Conservation (phyloP, 2,888 invertebrate genomes). For the Anorthoa munda region DNA sequence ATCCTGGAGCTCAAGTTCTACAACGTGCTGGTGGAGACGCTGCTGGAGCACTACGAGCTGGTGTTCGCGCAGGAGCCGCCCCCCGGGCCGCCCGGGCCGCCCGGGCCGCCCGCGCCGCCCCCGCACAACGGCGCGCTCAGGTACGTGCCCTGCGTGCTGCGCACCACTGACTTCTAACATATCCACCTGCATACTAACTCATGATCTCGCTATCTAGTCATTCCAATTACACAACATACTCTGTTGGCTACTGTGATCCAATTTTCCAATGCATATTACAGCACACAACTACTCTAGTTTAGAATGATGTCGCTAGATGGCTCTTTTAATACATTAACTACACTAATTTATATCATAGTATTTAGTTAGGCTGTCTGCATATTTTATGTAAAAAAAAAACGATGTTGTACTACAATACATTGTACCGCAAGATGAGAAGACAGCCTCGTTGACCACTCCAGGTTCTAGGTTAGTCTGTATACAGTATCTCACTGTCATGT, state of each 20-base stretch:
- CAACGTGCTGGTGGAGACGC: conserved; percentile 99
- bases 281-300: background rate
- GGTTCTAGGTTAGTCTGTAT: background rate
- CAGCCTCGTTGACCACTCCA: too few relatives aligned
- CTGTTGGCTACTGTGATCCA: background rate
- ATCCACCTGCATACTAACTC: background rate
- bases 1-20: conserved; percentile 99
- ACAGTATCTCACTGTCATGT: too few relatives aligned
- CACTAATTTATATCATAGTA: background rate
- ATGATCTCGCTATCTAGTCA: background rate
- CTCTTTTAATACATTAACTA: background rate
- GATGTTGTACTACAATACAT: background rate
- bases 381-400: background rate
- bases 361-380: background rate
- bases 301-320: background rate
- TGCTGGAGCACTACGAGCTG: conserved; percentile 94
- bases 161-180: conserved; percentile 37
- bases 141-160: conserved; percentile 68
- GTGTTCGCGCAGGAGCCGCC: conserved; percentile 69
- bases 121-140: conserved; percentile 71
- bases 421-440: background rate
- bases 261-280: background rate
- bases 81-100: conserved; percentile 36
- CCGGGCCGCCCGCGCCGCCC: conserved; percentile 30
- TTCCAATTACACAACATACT: background rate